These are phyloP conservation scores for Montipora efflorescens DNA, from an alignment of 64 coral and sea anemone genomes.

Conservation along the genomic window DNA sequence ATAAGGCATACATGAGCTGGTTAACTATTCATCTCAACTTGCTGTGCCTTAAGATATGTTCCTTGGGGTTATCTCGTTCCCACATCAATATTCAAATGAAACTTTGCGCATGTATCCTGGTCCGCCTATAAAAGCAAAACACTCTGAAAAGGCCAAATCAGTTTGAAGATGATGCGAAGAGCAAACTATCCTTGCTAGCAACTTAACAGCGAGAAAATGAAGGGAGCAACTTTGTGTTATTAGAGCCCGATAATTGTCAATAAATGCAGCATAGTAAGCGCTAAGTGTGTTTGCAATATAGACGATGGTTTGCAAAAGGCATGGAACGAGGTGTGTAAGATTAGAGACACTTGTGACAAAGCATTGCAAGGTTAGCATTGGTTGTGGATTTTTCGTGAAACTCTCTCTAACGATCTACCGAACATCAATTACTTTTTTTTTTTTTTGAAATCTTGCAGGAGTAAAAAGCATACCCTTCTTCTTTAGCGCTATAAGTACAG, in stretches of 20 bases:
- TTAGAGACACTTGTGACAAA: too few relatives aligned
- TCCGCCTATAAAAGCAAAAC: too few relatives aligned
- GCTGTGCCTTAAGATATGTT: not conserved
- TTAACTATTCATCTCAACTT: not conserved
- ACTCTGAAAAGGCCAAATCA: too few relatives aligned
- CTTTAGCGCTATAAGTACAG: not conserved
- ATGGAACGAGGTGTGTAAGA: too few relatives aligned
- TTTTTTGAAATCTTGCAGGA: not conserved
- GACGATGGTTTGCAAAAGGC: too few relatives aligned
- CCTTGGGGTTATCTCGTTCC: not conserved
- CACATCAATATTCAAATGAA: too few relatives aligned
- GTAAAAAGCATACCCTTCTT: constrained; percentile 38
- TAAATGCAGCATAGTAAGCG: not conserved
- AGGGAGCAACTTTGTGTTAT: constrained; percentile 21
- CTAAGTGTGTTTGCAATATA: not conserved
- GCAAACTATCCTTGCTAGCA: too few relatives aligned
- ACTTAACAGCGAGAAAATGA: constrained; percentile 2
- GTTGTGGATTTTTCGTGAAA: not conserved
- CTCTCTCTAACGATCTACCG: not conserved
- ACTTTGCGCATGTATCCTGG: too few relatives aligned
- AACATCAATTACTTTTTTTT: not conserved
- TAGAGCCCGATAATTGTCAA: constrained; percentile 31
- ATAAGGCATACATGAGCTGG: not conserved
- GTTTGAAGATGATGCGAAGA: too few relatives aligned
- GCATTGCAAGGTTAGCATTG: too few relatives aligned